Evolutionary conservation across 2,888 invertebrate genomes (phyloP).

Genomic region (Drosophila mimetica): DNA sequence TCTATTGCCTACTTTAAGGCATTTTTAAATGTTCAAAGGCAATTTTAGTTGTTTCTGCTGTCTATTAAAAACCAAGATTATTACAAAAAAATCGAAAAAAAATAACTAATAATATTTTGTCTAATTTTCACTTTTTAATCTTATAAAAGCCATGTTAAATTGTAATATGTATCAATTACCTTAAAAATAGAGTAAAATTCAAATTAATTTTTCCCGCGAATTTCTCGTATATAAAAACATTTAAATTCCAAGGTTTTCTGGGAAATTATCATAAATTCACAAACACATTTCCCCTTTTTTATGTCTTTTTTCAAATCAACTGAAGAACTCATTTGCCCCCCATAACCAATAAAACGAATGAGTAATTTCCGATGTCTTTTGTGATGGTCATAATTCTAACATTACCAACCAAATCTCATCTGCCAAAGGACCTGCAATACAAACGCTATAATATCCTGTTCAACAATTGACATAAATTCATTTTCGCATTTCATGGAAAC

Average conservation of each 20-base stretch:
- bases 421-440: conserved; percentile 3
- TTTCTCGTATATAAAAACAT: neutral
- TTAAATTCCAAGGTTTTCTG: conserved; percentile 9
- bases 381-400: conserved; percentile 10
- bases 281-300: neutral
- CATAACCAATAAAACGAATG: conserved; percentile 16
- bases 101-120: neutral
- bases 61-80: no score
- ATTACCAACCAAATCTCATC: conserved; percentile 31
- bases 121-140: neutral
- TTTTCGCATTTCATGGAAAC: conserved; percentile 32
- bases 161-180: neutral
- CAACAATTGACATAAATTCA: conserved; percentile 41
- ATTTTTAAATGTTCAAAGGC: no score
- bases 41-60: neutral
- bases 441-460: conserved; percentile 11
- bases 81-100: no score
- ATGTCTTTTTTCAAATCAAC: neutral
- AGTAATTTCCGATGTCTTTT: conserved; percentile 6
- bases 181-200: no score
- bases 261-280: conserved; percentile 12
- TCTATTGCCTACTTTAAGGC: conserved; percentile 1
- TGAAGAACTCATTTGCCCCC: conserved; percentile 7
- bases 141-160: neutral
- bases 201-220: neutral